Conservation (phyloP, 2,113 vertebrate genomes). For the Leptobrachium ailaonicum region DNA sequence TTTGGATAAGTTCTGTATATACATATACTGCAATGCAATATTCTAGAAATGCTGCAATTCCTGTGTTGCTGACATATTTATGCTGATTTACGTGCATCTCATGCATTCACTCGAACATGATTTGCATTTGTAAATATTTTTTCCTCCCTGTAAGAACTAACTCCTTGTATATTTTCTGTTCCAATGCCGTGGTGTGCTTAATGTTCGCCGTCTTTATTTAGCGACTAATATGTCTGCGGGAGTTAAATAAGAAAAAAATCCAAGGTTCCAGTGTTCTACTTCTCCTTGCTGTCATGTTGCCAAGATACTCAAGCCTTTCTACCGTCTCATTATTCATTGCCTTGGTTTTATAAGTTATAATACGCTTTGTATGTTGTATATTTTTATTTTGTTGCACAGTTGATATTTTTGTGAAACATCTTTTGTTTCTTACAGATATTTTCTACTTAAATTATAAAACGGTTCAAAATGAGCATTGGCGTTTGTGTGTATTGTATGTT, state of each 20-base stretch:
- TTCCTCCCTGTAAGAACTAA: not conserved
- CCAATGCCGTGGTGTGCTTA: not conserved
- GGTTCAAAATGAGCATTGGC: conserved; percentile 62
- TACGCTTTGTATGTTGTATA: conserved; percentile 54
- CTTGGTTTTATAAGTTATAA: conserved; percentile 59
- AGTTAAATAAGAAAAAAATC: not conserved
- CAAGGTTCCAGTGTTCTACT: conserved; percentile 15
- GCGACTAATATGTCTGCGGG: not conserved
- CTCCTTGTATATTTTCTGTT: conserved; percentile 18
- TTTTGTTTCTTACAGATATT: conserved; percentile 77
- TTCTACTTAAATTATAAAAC: conserved; percentile 79
- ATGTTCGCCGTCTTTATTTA: not conserved
- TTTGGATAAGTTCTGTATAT: conserved; percentile 7
- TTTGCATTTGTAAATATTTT: conserved; percentile 29
- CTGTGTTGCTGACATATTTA: not conserved
- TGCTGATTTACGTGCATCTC: not conserved
- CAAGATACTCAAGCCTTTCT: conserved; percentile 11
- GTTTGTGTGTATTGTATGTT: not conserved
- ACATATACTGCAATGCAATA: conserved; percentile 14
- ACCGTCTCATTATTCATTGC: conserved; percentile 2
- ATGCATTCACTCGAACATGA: not conserved
- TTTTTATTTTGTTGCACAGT: conserved; percentile 64
- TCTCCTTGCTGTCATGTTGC: conserved; percentile 4
- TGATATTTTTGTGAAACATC: conserved; percentile 71
- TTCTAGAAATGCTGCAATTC: not conserved